phyloP scores from a whole-genome alignment of 30 jellyfish, hydroid and myxozoan species.

The Nemopilema nomurai region DNA sequence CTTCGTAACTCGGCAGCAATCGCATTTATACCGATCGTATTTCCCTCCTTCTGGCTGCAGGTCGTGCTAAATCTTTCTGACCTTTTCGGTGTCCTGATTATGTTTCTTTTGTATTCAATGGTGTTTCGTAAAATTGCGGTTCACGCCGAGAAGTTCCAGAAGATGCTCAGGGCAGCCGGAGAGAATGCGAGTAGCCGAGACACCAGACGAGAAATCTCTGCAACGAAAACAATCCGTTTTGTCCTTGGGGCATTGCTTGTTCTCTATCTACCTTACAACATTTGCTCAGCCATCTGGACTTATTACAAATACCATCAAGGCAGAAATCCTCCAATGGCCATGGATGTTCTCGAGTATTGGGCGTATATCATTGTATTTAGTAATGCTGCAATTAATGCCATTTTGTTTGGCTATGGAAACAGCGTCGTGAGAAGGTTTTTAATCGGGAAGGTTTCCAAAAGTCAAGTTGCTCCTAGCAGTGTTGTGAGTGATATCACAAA shows the following conservation, averaged over 20 bases:
- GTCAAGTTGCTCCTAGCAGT: not conserved
- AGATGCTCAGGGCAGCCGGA: slow-evolving; percentile 3
- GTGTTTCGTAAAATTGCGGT: slow-evolving; percentile 30
- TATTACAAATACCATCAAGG: slow-evolving; percentile 14
- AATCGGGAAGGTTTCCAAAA: not conserved
- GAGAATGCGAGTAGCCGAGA: slow-evolving; percentile 13
- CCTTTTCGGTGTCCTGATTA: not conserved
- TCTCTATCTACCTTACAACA: slow-evolving; percentile 41
- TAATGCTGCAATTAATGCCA: slow-evolving; percentile 50
- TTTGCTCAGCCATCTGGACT: slow-evolving; percentile 5
- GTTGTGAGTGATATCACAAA: not conserved
- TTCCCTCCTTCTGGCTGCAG: slow-evolving; percentile 13
- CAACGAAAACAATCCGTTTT: slow-evolving; percentile 48
- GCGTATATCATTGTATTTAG: slow-evolving; percentile 9
- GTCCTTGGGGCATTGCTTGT: slow-evolving; percentile 35
- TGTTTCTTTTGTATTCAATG: slow-evolving; percentile 20
- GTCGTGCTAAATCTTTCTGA: not conserved
- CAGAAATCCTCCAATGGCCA: not conserved
- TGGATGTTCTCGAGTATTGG: slow-evolving; percentile 1
- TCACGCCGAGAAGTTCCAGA: slow-evolving; percentile 26
- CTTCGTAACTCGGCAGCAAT: slow-evolving; percentile 11
- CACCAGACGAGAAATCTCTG: slow-evolving; percentile 41
- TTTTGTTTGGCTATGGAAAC: slow-evolving; percentile 43
- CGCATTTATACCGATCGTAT: not conserved
- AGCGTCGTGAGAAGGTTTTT: slow-evolving; percentile 17